A percentile compares a stretch with the other conserved stretches of the same genome.
Evolutionary conservation across 2,797 vertebrate genomes (phyloP).

Genomic region (Ambastaia sidthimunki): DNA sequence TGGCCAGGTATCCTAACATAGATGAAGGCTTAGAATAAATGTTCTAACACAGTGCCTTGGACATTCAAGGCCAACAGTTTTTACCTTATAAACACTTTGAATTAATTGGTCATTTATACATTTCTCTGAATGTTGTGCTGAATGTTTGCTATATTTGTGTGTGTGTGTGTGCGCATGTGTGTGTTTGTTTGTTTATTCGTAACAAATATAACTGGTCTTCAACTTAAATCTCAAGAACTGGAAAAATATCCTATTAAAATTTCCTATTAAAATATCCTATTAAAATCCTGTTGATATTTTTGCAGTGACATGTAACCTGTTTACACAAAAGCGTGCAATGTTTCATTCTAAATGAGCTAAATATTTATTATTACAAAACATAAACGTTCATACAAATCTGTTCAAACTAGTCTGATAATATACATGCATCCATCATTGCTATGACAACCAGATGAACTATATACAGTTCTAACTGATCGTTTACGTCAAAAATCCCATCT

Average conservation of each 20-base stretch:
- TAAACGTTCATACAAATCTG: too few relatives aligned
- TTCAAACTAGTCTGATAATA: background rate
- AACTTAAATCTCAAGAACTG: background rate
- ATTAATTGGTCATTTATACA: background rate
- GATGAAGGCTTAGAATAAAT: background rate
- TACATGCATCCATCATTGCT: background rate
- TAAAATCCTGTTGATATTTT: too few relatives aligned
- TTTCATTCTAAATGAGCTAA: background rate
- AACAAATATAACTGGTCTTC: background rate
- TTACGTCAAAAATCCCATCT: slow-evolving; percentile 15
- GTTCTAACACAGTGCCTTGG: background rate
- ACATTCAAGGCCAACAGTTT: background rate
- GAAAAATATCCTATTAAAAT: background rate
- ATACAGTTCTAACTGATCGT: background rate
- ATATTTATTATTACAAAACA: background rate
- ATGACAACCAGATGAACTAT: slow-evolving; percentile 2
- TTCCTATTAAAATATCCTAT: too few relatives aligned
- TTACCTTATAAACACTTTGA: background rate
- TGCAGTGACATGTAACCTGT: too few relatives aligned
- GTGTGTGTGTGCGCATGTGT: background rate
- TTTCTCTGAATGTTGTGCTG: background rate
- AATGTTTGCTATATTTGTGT: background rate
- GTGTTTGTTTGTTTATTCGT: background rate
- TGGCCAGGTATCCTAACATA: background rate
- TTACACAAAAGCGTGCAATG: too few relatives aligned